These are phyloP conservation scores for Hofmannophila pseudospretella DNA, from an alignment of 2,888 invertebrate species.

Conservation along the genomic window DNA sequence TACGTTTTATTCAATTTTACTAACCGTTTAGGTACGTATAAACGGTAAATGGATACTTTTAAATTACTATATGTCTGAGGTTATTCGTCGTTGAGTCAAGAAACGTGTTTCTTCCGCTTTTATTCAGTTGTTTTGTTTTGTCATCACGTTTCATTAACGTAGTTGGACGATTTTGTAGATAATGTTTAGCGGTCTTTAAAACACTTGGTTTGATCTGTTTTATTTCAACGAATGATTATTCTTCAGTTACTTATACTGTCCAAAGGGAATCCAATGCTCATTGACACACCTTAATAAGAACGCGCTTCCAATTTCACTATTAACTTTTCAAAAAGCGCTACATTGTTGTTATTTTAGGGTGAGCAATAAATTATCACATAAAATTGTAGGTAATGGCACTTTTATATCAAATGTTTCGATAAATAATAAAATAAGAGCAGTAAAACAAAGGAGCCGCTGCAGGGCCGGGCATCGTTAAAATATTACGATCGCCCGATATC, in stretches of 20 bases:
- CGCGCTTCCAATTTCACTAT: conserved; percentile 11
- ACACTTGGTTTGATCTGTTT: no score
- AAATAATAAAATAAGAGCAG: conserved; percentile 69
- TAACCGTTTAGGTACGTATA: no score
- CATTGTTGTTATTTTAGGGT: conserved; percentile 35
- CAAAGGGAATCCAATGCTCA: no score
- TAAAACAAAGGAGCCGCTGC: conserved; percentile 63
- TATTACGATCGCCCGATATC: conserved; percentile 74
- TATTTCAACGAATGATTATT: no score
- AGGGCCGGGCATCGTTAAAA: conserved; percentile 65
- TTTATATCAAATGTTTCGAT: conserved; percentile 70
- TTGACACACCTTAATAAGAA: conserved; percentile 6
- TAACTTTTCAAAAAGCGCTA: conserved; percentile 12
- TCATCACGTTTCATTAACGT: no score
- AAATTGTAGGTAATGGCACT: conserved; percentile 59
- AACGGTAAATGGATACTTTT: no score
- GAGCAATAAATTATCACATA: conserved; percentile 56
- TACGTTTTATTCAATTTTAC: no score
- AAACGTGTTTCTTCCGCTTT: not conserved
- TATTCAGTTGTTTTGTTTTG: not conserved
- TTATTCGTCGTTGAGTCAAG: no score
- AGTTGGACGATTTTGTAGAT: no score
- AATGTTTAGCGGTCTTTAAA: no score
- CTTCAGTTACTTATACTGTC: no score
- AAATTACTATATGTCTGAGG: no score